Evolutionary conservation across 1,140 invertebrate genomes (phyloP), one percentile per base, ranked within the genome.

Genomic region (Heterodera schachtii): DNA sequence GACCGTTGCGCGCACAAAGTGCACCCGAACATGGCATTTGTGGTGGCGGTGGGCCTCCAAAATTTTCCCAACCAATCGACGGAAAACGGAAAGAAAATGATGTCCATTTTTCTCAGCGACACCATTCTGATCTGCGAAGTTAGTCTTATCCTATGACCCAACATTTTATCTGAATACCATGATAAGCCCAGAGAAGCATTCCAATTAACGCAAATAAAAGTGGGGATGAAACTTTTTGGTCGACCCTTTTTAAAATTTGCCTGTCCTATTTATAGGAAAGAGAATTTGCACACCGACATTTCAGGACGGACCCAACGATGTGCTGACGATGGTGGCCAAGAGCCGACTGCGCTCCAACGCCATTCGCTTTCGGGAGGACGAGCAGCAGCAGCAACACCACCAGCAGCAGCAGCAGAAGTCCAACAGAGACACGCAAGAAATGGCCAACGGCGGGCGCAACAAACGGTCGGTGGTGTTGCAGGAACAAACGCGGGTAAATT

Each of bases 91-190:
- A 93, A 94, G 80, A 97, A 98, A 93, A 93, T 91, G 5, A 97
- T 98, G 91, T 96, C 97, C 2, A 91, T 99, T 0, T 98, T 97
- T 87, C 93, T 99, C 85, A 97, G 96, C 21, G 97, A 99, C 91
- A 99, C 97, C 31, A 95, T 98, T 47, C 90, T 97, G 80, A 95
- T 98, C 1, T 96, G 95, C 90, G 95, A 96, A 86, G 94, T 93
- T 73, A 57, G 83, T 46, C 13, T 43, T 31, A 21, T 52, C 31
- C 16, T n/a, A 3, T 76, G 3, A 13, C 11, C 43, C n/a, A n/a
- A n/a, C n/a, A n/a, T n/a, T n/a, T n/a, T n/a, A n/a, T n/a, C n/a
- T n/a, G n/a, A n/a, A n/a, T n/a, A n/a, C n/a, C n/a, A n/a, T n/a
- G n/a, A n/a, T n/a, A n/a, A n/a, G n/a, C n/a, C n/a, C n/a, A n/a